phyloP scores from a whole-genome alignment of 2,888 invertebrate species.

The Agrochola litura region DNA sequence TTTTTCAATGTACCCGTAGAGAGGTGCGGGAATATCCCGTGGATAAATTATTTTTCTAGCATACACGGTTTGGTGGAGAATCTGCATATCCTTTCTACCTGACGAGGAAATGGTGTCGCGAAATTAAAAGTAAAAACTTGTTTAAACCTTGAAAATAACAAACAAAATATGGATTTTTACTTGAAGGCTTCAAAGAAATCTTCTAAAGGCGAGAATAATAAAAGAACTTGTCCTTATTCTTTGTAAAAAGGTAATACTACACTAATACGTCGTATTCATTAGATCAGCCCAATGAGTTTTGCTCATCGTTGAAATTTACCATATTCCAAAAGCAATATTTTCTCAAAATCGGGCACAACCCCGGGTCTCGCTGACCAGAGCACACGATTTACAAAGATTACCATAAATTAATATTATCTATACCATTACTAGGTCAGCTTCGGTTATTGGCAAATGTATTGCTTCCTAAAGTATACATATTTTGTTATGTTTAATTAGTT shows the following conservation, averaged over 20 bases:
- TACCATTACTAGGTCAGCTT: slow-evolving; percentile 33
- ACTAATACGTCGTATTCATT: slow-evolving; percentile 2
- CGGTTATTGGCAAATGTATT: slow-evolving; percentile 45
- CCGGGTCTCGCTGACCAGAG: slow-evolving; percentile 29
- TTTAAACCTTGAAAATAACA: neutral
- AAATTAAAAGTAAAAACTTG: neutral
- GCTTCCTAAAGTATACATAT: slow-evolving; percentile 6
- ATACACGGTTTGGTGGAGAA: neutral
- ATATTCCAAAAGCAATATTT: slow-evolving; percentile 38
- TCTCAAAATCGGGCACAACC: slow-evolving; percentile 22
- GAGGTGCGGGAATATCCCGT: neutral
- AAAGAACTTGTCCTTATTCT: neutral
- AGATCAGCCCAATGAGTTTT: neutral
- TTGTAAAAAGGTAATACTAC: slow-evolving; percentile 2
- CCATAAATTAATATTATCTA: slow-evolving; percentile 61
- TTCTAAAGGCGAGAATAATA: neutral
- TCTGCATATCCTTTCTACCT: neutral
- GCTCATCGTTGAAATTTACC: neutral
- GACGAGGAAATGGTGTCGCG: neutral
- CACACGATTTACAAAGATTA: slow-evolving; percentile 56
- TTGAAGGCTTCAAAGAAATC: too few relatives aligned
- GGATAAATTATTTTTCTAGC: slow-evolving; percentile 6
- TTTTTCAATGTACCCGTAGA: slow-evolving; percentile 1
- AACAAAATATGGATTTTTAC: neutral
- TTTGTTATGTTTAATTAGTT: slow-evolving; percentile 22